Evolutionary conservation across 2,888 invertebrate species (phyloP), one percentile per base, ranked within the genome.

Genomic region (Tortrix viridana): DNA sequence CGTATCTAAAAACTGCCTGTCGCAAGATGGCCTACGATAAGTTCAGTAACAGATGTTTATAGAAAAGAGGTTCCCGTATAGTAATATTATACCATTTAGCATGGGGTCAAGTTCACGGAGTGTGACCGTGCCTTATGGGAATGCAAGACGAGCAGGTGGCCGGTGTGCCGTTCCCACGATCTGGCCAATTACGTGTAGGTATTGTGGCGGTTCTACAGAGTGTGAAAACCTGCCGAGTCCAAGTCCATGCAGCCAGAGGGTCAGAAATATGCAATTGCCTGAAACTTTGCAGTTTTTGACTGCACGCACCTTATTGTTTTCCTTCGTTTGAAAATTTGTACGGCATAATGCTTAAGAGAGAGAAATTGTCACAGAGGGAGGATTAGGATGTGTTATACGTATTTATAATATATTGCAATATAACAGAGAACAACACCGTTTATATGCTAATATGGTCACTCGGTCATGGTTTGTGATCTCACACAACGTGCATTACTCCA

Each of bases 41-140:
- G 9, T 12, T 9, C 32, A 12, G 32, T n/a, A 5, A 41, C 50
- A 50, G 37, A 38, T 50, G 50, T 19, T 1, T n/a, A n/a, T 19
- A 50, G 7, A 5, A 50, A 50, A 6, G 20, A 37, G 19, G n/a
- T 18, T n/a, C 6, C 19, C 32, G 19, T 19, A 60, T 22, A 46
- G 59, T 52, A 38, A n/a, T 53, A 68, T 67, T 58, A n/a, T n/a
- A 60, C 54, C 66, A 65, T 54, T 41, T 48, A 54, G 14, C 14
- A 60, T 71, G 69, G 72, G 74, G 63, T 65, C 60, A 67, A 75
- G 71, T 74, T 81, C 80, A 82, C 80, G 81, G 77, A 81, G 47
- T 60, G 72, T 82, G 84, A 73, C 58, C 79, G 85, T 86, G 85
- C 75, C 81, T 84, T 86, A 86, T 86, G 86, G 86, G 82, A 81